These are phyloP conservation scores for Sternotherus odoratus DNA, from an alignment of 2,797 vertebrate species.

Conservation along the genomic window DNA sequence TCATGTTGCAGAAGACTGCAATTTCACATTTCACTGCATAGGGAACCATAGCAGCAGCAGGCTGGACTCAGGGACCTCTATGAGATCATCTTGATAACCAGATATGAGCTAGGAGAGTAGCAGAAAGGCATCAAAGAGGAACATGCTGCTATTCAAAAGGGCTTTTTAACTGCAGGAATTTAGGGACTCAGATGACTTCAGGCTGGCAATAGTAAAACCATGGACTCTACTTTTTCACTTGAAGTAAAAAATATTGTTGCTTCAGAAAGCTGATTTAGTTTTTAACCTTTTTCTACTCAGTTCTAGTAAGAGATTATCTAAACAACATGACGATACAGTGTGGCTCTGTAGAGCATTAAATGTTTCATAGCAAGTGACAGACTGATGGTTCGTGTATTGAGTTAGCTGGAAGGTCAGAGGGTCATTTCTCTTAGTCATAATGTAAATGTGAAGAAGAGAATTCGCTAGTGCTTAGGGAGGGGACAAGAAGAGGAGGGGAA, in stretches of 20 bases:
- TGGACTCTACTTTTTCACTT: conserved; percentile 44
- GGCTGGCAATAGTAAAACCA: neutral
- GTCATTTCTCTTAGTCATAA: conserved; percentile 64
- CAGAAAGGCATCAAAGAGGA: neutral
- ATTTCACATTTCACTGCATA: conserved; percentile 55
- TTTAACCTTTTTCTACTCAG: conserved; percentile 28
- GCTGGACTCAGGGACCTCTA: neutral
- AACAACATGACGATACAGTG: neutral
- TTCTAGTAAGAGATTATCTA: conserved; percentile 16
- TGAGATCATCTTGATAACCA: neutral
- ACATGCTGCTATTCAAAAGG: conserved; percentile 4
- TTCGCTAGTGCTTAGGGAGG: conserved; percentile 23
- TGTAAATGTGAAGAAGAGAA: conserved; percentile 55
- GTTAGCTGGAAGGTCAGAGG: conserved; percentile 17
- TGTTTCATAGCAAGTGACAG: neutral
- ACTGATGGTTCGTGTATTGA: neutral
- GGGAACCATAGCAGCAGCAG: neutral
- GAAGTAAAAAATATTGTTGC: neutral
- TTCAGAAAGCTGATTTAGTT: conserved; percentile 21
- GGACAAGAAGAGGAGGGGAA: neutral
- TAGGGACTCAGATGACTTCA: conserved; percentile 7
- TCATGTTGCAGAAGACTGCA: conserved; percentile 13
- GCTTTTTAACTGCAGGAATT: conserved; percentile 23
- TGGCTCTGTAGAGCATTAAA: neutral
- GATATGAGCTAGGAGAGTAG: neutral